These are phyloP conservation scores for Oxyscelio sp. DNA, from an alignment of 2,888 invertebrate species.

Conservation along the genomic window DNA sequence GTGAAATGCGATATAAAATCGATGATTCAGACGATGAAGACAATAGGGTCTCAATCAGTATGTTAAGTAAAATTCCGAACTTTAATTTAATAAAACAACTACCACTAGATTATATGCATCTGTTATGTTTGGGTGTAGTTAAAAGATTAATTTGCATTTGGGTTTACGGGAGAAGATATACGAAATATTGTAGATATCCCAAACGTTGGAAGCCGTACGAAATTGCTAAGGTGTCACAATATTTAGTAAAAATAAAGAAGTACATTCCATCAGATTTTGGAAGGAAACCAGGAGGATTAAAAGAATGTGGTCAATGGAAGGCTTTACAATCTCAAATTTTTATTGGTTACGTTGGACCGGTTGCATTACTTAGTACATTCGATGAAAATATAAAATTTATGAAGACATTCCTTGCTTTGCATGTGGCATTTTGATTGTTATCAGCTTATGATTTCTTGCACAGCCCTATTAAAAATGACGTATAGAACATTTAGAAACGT, in stretches of 20 bases:
- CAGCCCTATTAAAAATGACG: no score
- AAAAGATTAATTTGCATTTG: conserved; percentile 45
- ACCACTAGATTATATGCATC: conserved; percentile 65
- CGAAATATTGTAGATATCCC: conserved; percentile 6
- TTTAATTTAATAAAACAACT: conserved; percentile 51
- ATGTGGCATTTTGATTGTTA: conserved; percentile 48
- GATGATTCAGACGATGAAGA: conserved; percentile 12
- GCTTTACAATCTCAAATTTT: conserved; percentile 60
- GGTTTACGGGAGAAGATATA: conserved; percentile 36
- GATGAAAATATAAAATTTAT: conserved; percentile 24
- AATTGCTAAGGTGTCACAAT: conserved; percentile 15
- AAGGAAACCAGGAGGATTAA: conserved; percentile 34
- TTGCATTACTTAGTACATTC: conserved; percentile 33
- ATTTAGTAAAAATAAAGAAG: conserved; percentile 18
- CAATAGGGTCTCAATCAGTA: conserved; percentile 38
- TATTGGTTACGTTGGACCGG: conserved; percentile 53
- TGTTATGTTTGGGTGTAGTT: conserved; percentile 54
- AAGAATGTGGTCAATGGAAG: conserved; percentile 52
- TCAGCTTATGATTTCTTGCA: neutral
- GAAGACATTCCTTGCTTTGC: conserved; percentile 43
- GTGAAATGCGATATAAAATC: no score
- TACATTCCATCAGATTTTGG: conserved; percentile 55
- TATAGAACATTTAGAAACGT: no score
- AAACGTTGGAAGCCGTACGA: conserved; percentile 40
- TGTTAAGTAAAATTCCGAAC: conserved; percentile 43